phyloP scores from a whole-genome alignment of 1,140 invertebrate species.

The Homarus americanus region DNA sequence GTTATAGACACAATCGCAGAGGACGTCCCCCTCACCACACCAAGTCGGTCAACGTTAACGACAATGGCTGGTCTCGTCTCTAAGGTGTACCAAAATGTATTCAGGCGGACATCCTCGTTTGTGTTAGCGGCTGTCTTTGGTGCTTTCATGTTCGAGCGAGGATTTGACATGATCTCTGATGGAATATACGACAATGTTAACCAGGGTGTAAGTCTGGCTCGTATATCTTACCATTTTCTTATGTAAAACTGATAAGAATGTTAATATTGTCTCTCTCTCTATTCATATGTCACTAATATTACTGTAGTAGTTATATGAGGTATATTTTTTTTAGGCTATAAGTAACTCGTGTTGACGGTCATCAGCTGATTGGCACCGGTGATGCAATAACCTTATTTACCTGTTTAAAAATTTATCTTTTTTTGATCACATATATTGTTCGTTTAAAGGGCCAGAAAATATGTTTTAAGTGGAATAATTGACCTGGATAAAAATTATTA shows the following conservation, averaged over 20 bases:
- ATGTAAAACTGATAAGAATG: no score
- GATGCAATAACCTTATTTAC: no score
- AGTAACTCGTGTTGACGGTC: background rate
- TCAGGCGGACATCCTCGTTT: conserved; percentile 59
- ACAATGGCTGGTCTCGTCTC: conserved; percentile 33
- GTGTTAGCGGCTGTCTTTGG: conserved; percentile 39
- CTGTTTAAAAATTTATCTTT: no score
- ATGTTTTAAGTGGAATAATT: no score
- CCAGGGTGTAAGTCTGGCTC: conserved; percentile 43
- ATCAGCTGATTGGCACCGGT: no score
- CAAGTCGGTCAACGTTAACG: background rate
- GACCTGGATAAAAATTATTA: no score
- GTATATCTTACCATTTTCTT: background rate
- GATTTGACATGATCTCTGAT: conserved; percentile 49
- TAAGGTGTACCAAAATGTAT: conserved; percentile 50
- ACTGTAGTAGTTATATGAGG: background rate
- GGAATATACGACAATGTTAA: conserved; percentile 56
- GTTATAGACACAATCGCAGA: no score
- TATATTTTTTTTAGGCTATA: background rate
- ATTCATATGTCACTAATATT: background rate
- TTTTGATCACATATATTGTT: no score
- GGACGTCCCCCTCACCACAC: no score
- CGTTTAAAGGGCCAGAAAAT: no score
- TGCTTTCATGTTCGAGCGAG: conserved; percentile 64
- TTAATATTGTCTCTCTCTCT: background rate